Evolutionary conservation across 2,797 vertebrate genomes (phyloP), one percentile per base, ranked within the genome.

Genomic region (Rousettus madagascariensis): DNA sequence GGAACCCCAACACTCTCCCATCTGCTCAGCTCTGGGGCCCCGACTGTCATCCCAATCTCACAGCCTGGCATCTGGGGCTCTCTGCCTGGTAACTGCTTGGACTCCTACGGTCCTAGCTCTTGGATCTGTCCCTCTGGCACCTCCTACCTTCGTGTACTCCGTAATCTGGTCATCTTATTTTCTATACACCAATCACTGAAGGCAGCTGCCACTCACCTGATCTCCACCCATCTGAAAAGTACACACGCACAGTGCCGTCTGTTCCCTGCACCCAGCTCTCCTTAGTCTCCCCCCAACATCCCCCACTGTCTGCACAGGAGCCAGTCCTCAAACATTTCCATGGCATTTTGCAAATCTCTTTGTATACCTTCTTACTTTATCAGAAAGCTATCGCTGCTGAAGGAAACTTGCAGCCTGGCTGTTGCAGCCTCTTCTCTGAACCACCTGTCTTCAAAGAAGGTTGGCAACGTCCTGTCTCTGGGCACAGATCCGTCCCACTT

Each of bases 241-340:
- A 49, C 3, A 24, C 12, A 26, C 0, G 0, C 28, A 41, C 26
- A 3, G 38, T 19, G 13, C 0, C 8, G 24, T 7, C 26, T 22
- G 33, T n/a, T 71, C 41, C 53, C 66, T 12, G 15, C 20, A n/a
- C 63, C 65, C 12, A 20, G 38, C 49, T 26, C 51, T 63, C 63
- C 55, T 26, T 26, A 10, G 38, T 68, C 68, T 49, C 46, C 49
- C 41, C 51, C 49, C 17, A 66, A 15, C 17, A 49, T 19, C 20
- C 5, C 26, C 41, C 22, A 38, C 2, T 16, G 15, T 1, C 0
- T 4, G 3, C 24, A 59, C 24, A 43, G 19, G 8, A 46, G 49
- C 17, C 17, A 26, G n/a, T 15, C 26, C 36, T 43, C 19, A 78
- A 74, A 57, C 63, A 63, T 6, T 22, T 10, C 30, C 28, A 17